Percentiles rank a stretch among this genome's conserved stretches.
Evolutionary conservation across 2,113 vertebrate genomes (phyloP).

Genomic region (Lasiurus borealis): DNA sequence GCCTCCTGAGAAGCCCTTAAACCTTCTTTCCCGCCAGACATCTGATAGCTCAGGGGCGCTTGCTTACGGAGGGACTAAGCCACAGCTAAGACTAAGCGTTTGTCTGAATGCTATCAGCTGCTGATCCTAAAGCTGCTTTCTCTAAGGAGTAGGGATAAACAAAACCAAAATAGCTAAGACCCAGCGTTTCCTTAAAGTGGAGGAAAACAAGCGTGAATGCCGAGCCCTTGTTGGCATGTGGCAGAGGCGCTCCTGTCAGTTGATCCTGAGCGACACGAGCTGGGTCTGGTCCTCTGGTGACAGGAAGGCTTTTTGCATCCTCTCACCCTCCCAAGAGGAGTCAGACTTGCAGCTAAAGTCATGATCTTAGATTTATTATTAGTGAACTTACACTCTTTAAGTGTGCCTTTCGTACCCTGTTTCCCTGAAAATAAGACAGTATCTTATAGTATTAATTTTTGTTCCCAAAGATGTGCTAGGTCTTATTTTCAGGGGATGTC

Average conservation of each 20-base stretch:
- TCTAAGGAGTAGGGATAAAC: conserved; percentile 59
- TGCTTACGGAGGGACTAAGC: conserved; percentile 58
- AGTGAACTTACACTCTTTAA: background rate
- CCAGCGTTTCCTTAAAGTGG: background rate
- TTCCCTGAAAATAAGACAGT: no score
- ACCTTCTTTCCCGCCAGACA: background rate
- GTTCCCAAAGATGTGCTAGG: no score
- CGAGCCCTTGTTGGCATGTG: background rate
- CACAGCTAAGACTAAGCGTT: conserved; percentile 26
- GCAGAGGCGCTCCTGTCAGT: background rate
- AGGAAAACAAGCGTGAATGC: background rate
- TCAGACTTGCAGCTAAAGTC: conserved; percentile 14
- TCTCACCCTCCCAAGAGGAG: background rate
- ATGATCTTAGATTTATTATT: background rate
- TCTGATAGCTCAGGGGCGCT: conserved; percentile 43
- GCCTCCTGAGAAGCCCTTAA: conserved; percentile 40
- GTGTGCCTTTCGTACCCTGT: background rate
- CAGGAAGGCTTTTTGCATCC: background rate
- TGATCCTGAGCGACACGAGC: background rate
- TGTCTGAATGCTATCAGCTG: conserved; percentile 56
- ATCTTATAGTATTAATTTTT: no score
- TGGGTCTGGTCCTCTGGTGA: background rate
- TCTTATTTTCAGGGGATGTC: no score
- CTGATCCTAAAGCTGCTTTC: conserved; percentile 64
- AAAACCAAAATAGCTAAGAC: conserved; percentile 56